phyloP scores from a whole-genome alignment of 2,113 vertebrate genomes.

The Platysternon megacephalum region DNA sequence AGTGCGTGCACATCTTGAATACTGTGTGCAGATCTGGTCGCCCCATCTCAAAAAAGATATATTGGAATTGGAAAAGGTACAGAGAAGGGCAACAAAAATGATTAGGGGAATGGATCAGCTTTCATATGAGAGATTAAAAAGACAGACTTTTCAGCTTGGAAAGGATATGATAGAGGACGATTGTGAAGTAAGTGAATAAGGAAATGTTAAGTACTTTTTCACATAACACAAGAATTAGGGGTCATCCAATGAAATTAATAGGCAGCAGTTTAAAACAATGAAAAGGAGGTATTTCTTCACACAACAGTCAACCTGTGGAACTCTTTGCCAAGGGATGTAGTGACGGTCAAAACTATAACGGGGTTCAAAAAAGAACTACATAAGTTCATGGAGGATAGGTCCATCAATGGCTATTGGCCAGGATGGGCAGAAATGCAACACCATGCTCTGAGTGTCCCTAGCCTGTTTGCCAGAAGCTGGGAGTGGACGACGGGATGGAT shows the following conservation, averaged over 20 bases:
- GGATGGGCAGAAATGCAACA: no score
- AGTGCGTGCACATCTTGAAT: background rate
- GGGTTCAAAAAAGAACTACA: no score
- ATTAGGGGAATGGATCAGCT: background rate
- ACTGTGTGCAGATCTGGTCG: background rate
- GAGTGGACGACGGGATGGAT: background rate
- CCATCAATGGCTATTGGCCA: no score
- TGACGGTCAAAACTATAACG: background rate
- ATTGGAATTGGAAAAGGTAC: background rate
- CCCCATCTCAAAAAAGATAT: background rate
- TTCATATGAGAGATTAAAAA: background rate
- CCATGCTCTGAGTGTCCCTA: background rate
- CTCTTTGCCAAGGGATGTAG: background rate
- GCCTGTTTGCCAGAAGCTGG: background rate
- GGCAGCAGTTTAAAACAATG: background rate
- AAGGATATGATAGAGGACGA: background rate
- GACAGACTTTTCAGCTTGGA: background rate
- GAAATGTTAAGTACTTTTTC: background rate
- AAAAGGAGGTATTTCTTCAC: background rate
- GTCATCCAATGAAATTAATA: background rate
- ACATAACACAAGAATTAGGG: background rate
- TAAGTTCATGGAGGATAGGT: no score
- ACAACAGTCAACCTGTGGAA: background rate
- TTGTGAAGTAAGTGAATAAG: background rate
- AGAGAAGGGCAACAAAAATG: background rate